phyloP scores from a whole-genome alignment of 2,888 invertebrate species.

The Strigamia transsilvanica region DNA sequence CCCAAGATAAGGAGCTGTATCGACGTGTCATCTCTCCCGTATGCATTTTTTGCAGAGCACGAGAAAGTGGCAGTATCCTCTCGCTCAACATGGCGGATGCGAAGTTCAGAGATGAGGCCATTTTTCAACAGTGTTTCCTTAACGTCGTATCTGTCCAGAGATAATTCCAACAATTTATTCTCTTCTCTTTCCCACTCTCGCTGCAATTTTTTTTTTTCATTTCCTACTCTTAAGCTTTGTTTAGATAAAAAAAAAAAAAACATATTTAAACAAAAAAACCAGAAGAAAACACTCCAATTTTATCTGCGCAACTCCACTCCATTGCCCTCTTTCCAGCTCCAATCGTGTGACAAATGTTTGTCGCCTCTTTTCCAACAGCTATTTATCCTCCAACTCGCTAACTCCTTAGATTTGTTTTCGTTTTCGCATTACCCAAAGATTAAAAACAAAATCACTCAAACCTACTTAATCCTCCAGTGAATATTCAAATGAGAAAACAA shows the following conservation, averaged over 20 bases:
- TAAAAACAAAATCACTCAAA: not conserved
- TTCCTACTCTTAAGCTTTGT: not conserved
- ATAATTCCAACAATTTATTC: conserved; percentile 37
- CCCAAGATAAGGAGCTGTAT: conserved; percentile 55
- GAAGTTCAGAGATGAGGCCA: conserved; percentile 58
- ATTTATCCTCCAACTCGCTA: not conserved
- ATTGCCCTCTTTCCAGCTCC: conserved; percentile 19
- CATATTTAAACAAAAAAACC: not conserved
- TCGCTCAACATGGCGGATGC: conserved; percentile 57
- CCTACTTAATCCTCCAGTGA: not conserved
- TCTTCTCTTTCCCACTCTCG: not conserved
- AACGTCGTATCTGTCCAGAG: conserved; percentile 57
- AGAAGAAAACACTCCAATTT: not conserved
- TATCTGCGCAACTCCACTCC: conserved; percentile 17
- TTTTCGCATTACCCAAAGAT: not conserved
- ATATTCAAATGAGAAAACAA: not conserved
- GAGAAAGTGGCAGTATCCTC: conserved; percentile 57
- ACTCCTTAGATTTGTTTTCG: conserved; percentile 7
- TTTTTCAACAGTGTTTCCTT: conserved; percentile 57
- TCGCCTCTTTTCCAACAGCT: conserved; percentile 22
- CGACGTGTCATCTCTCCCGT: conserved; percentile 55
- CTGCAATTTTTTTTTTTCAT: too few relatives aligned
- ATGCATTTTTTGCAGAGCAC: conserved; percentile 54
- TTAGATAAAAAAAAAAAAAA: conserved; percentile 5
- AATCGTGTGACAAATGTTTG: conserved; percentile 35